Conservation (phyloP, 1,140 invertebrate species). For the Eupristina koningsbergeri region DNA sequence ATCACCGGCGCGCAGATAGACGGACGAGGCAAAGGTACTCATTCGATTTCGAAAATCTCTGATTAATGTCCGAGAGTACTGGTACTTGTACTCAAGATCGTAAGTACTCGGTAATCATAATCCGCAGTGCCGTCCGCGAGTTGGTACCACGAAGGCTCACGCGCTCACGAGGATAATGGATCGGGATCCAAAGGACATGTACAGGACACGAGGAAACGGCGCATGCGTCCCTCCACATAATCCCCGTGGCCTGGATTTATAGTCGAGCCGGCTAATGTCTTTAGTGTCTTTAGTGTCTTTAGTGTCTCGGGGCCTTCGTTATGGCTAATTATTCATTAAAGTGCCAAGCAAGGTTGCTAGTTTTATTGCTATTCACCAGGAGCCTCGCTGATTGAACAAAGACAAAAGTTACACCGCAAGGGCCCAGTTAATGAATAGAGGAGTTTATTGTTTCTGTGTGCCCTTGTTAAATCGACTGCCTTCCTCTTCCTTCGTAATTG, state of each 20-base stretch:
- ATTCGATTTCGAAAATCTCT: neutral
- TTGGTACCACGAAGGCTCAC: slow-evolving; percentile 3
- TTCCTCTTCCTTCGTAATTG: no score
- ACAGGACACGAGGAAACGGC: slow-evolving; percentile 53
- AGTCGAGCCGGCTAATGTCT: slow-evolving; percentile 53
- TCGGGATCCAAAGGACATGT: no score
- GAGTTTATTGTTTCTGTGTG: neutral
- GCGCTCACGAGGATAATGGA: neutral
- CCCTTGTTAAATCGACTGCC: neutral
- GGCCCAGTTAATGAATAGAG: neutral
- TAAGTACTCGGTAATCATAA: slow-evolving; percentile 28
- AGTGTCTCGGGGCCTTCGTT: slow-evolving; percentile 45
- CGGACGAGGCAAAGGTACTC: no score
- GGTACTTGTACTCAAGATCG: neutral
- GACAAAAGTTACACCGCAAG: neutral
- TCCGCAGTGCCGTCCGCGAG: slow-evolving; percentile 14
- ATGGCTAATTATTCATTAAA: slow-evolving; percentile 49
- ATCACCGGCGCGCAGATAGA: neutral
- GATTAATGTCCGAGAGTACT: neutral
- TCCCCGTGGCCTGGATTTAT: slow-evolving; percentile 58
- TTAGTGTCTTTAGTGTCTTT: slow-evolving; percentile 60
- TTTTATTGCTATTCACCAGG: neutral
- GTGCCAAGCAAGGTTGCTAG: neutral
- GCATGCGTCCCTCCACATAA: no score
- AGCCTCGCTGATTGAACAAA: neutral